phyloP scores from a whole-genome alignment of 2,888 invertebrate genomes.

The Epirrhoe tristata region DNA sequence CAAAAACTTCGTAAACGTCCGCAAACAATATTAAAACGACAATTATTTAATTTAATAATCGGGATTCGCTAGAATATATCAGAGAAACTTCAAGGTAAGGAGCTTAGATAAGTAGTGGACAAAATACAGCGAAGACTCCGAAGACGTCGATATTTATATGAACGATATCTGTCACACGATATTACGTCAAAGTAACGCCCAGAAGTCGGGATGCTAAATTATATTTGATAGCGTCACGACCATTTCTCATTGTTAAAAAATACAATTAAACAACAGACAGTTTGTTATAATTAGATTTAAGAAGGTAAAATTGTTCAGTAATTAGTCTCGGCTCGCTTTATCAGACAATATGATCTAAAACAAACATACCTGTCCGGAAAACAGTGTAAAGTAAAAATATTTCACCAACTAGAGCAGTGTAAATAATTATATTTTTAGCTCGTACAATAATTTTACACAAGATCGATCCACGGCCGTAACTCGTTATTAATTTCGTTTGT shows the following conservation, averaged over 20 bases:
- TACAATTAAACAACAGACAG: slow-evolving; percentile 45
- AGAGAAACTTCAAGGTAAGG: slow-evolving; percentile 79
- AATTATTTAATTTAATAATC: slow-evolving; percentile 58
- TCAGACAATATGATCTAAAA: neutral
- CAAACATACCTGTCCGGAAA: neutral
- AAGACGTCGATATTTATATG: slow-evolving; percentile 81
- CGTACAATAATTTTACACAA: neutral
- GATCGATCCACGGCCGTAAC: neutral
- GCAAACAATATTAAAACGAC: slow-evolving; percentile 16
- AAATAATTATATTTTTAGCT: too few species aligned
- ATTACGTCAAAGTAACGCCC: slow-evolving; percentile 84
- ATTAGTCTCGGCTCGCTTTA: neutral
- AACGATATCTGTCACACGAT: slow-evolving; percentile 77
- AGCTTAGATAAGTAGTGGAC: slow-evolving; percentile 81
- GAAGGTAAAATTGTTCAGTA: neutral
- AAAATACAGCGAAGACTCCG: slow-evolving; percentile 73
- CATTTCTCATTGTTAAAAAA: slow-evolving; percentile 65
- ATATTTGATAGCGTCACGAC: slow-evolving; percentile 72
- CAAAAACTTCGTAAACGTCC: slow-evolving; percentile 31
- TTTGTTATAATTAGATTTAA: slow-evolving; percentile 5
- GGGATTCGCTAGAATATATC: slow-evolving; percentile 63
- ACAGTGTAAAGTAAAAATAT: neutral
- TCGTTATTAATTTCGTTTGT: too few species aligned
- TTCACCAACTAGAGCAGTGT: neutral
- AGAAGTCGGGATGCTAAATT: slow-evolving; percentile 77